Evolutionary conservation across 2,113 vertebrate species (phyloP).

Genomic region (Plecturocebus donacophilus): DNA sequence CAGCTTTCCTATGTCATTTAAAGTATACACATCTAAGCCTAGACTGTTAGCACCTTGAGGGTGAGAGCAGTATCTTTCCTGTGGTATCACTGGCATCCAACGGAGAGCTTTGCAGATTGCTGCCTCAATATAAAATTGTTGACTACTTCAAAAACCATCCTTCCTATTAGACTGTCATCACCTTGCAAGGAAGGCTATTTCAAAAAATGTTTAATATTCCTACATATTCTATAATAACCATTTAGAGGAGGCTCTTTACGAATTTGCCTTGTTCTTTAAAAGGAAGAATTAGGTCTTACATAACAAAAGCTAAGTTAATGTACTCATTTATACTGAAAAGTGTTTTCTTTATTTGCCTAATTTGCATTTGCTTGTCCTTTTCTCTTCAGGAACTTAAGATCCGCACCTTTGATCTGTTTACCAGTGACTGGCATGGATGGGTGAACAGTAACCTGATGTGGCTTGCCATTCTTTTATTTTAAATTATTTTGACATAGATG

Average conservation of each 20-base stretch:
- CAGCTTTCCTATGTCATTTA: neutral
- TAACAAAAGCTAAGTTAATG: neutral
- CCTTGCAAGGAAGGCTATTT: neutral
- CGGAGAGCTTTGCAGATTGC: neutral
- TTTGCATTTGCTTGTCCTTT: neutral
- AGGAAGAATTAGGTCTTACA: neutral
- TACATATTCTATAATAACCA: neutral
- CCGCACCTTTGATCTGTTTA: neutral
- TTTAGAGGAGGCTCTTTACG: neutral
- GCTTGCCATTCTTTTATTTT: neutral
- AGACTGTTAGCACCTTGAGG: neutral
- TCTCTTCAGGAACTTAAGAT: neutral
- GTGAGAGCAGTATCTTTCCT: neutral
- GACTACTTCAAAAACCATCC: neutral
- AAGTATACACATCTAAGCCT: neutral
- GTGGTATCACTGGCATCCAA: neutral
- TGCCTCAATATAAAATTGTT: neutral
- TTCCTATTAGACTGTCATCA: neutral
- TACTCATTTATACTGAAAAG: neutral
- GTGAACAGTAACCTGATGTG: neutral
- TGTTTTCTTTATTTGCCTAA: neutral
- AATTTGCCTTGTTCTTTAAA: neutral
- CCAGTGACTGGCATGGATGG: too few species aligned
- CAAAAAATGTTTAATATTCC: neutral
- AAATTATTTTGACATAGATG: constrained; percentile 46